phyloP scores from a whole-genome alignment of 2,888 invertebrate species.

The Oxyteleia sp. region DNA sequence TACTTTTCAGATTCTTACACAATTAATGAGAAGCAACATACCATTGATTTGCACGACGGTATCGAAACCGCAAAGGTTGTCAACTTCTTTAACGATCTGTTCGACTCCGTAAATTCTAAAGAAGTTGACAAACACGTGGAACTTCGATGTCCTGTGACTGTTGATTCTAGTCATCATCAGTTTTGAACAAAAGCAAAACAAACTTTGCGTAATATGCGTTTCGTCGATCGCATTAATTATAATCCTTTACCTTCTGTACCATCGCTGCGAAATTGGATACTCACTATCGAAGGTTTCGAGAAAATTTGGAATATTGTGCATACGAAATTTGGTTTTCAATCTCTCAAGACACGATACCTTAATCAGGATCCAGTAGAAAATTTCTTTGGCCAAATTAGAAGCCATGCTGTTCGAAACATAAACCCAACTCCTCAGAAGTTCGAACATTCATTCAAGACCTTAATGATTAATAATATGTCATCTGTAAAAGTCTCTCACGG shows the following conservation, averaged over 20 bases:
- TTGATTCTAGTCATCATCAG: no score
- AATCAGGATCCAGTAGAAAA: background rate
- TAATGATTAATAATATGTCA: constrained; percentile 3
- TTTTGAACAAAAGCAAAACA: no score
- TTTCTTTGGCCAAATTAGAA: constrained; percentile 3
- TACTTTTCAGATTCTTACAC: no score
- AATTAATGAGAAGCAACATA: no score
- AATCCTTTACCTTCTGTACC: background rate
- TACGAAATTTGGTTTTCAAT: background rate
- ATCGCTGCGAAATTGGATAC: constrained; percentile 15
- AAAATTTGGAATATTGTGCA: constrained; percentile 9
- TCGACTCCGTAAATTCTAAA: constrained; percentile 16
- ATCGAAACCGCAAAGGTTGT: background rate
- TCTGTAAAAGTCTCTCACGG: background rate
- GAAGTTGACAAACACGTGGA: no score
- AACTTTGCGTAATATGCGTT: no score
- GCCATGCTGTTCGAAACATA: background rate
- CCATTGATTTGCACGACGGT: no score
- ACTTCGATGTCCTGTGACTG: no score
- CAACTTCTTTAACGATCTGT: constrained; percentile 24
- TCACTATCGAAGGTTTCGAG: constrained; percentile 17
- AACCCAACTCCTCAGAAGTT: constrained; percentile 5
- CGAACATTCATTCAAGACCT: constrained; percentile 1
- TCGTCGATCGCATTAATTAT: background rate
- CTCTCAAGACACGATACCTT: background rate